phyloP scores from a whole-genome alignment of 2,113 vertebrate species.

The Baryphthengus martii region DNA sequence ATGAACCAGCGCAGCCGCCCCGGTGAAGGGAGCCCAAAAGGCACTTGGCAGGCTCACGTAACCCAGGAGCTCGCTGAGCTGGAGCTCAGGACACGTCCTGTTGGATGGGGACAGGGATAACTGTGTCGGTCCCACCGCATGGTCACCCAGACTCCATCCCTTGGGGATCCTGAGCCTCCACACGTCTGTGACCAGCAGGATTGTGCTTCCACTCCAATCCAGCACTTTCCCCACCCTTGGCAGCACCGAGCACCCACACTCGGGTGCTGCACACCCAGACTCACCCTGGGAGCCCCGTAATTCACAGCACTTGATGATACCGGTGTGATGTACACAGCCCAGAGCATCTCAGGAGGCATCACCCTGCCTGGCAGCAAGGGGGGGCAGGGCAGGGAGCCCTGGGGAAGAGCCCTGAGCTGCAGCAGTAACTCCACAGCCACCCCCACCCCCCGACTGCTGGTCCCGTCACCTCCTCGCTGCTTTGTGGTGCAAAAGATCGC shows the following conservation, averaged over 20 bases:
- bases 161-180: not conserved
- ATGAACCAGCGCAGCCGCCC: not conserved
- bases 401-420: not conserved
- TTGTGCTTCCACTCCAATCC: not conserved
- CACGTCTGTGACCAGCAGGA: accelerated
- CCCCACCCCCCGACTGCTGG: accelerated
- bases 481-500: accelerated
- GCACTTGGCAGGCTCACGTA: not conserved
- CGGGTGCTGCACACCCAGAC: not conserved
- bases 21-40: not conserved
- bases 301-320: no score
- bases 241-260: accelerated
- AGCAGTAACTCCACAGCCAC: accelerated
- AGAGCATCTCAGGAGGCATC: not conserved
- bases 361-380: not conserved
- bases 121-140: not conserved
- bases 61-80: not conserved
- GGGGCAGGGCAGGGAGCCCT: no score
- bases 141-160: not conserved
- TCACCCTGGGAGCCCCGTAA: not conserved
- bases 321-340: not conserved
- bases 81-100: not conserved
- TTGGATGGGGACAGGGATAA: not conserved
- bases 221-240: not conserved
- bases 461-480: not conserved